A percentile compares a stretch with the other conserved stretches of the same genome.
These are phyloP conservation scores for Bucorvus abyssinicus DNA, from an alignment of 2,797 vertebrate genomes.

Conservation along the genomic window DNA sequence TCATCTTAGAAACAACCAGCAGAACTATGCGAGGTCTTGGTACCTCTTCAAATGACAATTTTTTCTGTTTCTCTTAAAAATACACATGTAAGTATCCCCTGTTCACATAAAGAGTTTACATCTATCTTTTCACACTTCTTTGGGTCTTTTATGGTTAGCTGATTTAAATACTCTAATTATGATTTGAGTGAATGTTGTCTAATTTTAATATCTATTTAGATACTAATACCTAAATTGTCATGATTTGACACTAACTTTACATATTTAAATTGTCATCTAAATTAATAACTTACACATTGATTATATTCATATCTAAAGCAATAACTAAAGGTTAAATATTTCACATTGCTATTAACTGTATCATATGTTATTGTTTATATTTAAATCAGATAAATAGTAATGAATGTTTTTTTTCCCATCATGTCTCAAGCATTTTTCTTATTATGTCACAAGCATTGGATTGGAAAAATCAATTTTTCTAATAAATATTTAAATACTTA, in stretches of 20 bases:
- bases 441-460: not conserved
- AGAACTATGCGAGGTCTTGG: not conserved
- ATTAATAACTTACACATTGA: not conserved
- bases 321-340: not conserved
- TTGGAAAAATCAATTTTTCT: not conserved
- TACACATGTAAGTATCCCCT: not conserved
- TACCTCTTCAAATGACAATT: not conserved
- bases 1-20: not conserved
- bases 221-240: not conserved
- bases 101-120: not conserved
- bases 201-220: not conserved
- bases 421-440: not conserved
- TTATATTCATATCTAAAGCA: not conserved
- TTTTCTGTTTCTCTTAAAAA: not conserved
- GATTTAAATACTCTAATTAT: not conserved
- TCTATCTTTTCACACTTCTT: not conserved
- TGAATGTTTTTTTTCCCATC: not conserved
- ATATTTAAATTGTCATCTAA: not conserved
- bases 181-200: not conserved
- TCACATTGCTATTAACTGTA: not conserved
- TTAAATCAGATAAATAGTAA: not conserved
- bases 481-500: not conserved
- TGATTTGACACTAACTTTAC: not conserved
- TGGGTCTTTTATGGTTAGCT: not conserved
- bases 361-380: not conserved